Conservation (phyloP, 1,140 invertebrate genomes). For the Drosophila equinoxialis region DNA sequence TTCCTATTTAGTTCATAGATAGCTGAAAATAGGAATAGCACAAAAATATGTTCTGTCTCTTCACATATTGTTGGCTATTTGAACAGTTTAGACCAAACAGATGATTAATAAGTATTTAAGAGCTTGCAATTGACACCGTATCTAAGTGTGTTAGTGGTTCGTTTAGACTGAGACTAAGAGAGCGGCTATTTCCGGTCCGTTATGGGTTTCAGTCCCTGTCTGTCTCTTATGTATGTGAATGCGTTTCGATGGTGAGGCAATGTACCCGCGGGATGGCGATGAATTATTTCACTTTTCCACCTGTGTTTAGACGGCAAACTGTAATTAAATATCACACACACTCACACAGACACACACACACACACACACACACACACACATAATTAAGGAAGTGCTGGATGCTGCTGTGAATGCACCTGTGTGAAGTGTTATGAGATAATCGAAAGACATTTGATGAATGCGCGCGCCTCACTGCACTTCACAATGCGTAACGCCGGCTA, state of each 20-base stretch:
- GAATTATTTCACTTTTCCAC: conserved; percentile 13
- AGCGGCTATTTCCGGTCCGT: neutral
- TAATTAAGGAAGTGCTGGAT: conserved; percentile 12
- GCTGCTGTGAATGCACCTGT: neutral
- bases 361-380: neutral
- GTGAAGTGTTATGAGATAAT: conserved; percentile 6
- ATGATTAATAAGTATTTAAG: neutral
- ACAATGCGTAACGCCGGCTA: conserved; percentile 34
- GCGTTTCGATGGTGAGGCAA: no score
- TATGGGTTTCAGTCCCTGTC: no score
- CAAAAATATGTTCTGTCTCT: no score
- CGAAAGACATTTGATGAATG: conserved; percentile 1
- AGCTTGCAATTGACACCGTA: neutral
- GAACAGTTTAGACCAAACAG: no score
- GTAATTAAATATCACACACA: conserved; percentile 4
- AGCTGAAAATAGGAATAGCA: no score
- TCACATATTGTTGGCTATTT: no score
- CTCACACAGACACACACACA: neutral
- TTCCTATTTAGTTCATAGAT: no score
- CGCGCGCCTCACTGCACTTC: neutral
- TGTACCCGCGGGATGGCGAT: neutral
- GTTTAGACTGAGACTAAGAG: neutral
- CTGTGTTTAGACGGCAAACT: neutral
- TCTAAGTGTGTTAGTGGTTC: conserved; percentile 4
- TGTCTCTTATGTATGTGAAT: no score